Conservation (phyloP, 2,797 vertebrate genomes). For the Enteromius treurensis region DNA sequence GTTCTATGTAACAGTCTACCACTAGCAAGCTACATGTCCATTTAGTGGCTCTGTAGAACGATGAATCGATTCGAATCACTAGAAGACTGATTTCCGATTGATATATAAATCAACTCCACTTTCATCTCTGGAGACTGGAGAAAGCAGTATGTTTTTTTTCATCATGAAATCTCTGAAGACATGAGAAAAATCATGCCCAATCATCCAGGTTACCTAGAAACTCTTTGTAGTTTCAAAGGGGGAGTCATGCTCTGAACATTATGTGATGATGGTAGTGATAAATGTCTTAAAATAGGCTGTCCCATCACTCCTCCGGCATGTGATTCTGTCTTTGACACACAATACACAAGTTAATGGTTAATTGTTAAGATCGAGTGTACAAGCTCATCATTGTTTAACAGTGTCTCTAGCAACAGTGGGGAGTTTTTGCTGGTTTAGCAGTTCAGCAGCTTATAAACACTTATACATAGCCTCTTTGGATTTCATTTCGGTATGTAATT, state of each 20-base stretch:
- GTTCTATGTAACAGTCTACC: no score
- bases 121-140: background rate
- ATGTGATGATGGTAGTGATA: constrained; percentile 18
- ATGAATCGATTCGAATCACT: no score
- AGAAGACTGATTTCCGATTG: no score
- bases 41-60: background rate
- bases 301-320: constrained; percentile 1
- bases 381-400: constrained; percentile 4
- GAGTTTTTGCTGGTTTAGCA: background rate
- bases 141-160: background rate
- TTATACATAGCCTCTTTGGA: background rate
- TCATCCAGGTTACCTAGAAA: constrained; percentile 7
- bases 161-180: background rate
- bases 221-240: background rate
- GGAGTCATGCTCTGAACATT: constrained; percentile 14
- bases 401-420: constrained; percentile 16
- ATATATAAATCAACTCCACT: background rate
- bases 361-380: background rate
- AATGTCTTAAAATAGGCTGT: constrained; percentile 28
- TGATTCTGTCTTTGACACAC: constrained; percentile 2
- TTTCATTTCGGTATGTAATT: constrained; percentile 35
- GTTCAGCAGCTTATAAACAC: constrained; percentile 21
- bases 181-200: background rate
- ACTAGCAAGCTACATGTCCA: no score
- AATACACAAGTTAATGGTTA: constrained; percentile 15